Conservation (phyloP, 1,140 invertebrate genomes). For the Maniola jurtina region DNA sequence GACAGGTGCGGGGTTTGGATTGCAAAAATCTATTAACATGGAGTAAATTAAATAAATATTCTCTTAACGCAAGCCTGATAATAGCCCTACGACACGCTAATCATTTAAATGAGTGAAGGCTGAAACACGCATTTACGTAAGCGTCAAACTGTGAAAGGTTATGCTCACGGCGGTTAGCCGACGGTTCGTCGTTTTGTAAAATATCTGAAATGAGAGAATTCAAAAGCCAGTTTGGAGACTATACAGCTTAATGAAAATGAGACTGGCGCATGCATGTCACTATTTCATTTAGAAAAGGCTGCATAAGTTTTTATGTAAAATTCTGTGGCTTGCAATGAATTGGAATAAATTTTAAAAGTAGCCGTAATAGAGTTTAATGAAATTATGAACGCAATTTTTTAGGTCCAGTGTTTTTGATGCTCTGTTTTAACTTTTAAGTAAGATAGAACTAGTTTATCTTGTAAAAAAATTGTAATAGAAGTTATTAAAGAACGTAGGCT, state of each 20-base stretch:
- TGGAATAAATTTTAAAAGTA: slow-evolving; percentile 1
- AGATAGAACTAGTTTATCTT: too few species aligned
- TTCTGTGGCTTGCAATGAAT: background rate
- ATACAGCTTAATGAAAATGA: slow-evolving; percentile 24
- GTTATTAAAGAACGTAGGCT: slow-evolving; percentile 28
- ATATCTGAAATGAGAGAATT: slow-evolving; percentile 25
- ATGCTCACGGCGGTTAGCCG: slow-evolving; percentile 26
- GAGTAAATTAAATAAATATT: slow-evolving; percentile 11
- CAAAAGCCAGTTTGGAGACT: slow-evolving; percentile 27
- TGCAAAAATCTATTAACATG: background rate
- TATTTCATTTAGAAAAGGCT: slow-evolving; percentile 12
- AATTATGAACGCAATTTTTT: background rate
- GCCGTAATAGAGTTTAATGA: background rate
- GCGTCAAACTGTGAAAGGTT: slow-evolving; percentile 30
- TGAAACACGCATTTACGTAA: slow-evolving; percentile 33
- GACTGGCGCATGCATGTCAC: slow-evolving; percentile 9
- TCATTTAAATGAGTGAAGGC: slow-evolving; percentile 23
- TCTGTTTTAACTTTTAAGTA: too few species aligned
- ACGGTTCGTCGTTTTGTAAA: slow-evolving; percentile 23
- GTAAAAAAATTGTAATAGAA: background rate
- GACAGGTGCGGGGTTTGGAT: background rate
- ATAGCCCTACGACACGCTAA: slow-evolving; percentile 24
- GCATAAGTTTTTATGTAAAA: slow-evolving; percentile 5
- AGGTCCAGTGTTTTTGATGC: too few species aligned
- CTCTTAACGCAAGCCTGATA: slow-evolving; percentile 23